Evolutionary conservation across 2,113 vertebrate genomes (phyloP), one percentile per base, ranked within the genome.

Genomic region (Gorsachius goisagi): DNA sequence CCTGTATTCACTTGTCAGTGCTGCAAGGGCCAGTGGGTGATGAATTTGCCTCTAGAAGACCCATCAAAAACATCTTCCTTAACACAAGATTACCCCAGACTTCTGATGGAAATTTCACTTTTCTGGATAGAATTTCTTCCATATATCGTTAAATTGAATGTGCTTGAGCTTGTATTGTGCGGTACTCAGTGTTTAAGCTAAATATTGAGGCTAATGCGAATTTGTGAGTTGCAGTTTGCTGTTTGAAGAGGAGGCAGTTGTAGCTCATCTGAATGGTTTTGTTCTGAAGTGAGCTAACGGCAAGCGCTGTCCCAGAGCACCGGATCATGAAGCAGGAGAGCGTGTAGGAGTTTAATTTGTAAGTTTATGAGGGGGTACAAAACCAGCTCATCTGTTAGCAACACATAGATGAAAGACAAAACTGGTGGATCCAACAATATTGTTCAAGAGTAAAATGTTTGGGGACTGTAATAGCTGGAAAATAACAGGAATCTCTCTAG

Each of bases 331-430:
- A 97, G 88, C 89, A 93, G 39, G 76, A 95, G 92, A 97, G 39
- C 78, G 20, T 94, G 93, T 93, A 97, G 91, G 95, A 97, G 84
- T 90, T 97, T 97, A 97, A 97, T 97, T 97, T 97, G 77, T 97
- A 95, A 97, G 82, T 96, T 97, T 97, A 97, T 96, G 95, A 97
- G 81, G 82, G 83, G 88, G 28, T 96, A 88, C 73, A 95, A 97
- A 96, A 93, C 86, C 87, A 95, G 82, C 95, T 97, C 88, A 96
- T 97, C 94, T 96, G 89, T 81, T 93, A 93, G 95, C 73, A 96
- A 75, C 84, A 94, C 83, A 82, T 9, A 94, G 86, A 96, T 89
- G 76, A 96, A 93, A 96, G 53, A 97, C 84, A 95, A 93, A 97
- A 95, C 66, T 84, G 83, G 95, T 96, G 80, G 76, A 85, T 91